These are phyloP conservation scores for Fregata magnificens DNA, from an alignment of 2,113 vertebrate genomes.

Conservation along the genomic window DNA sequence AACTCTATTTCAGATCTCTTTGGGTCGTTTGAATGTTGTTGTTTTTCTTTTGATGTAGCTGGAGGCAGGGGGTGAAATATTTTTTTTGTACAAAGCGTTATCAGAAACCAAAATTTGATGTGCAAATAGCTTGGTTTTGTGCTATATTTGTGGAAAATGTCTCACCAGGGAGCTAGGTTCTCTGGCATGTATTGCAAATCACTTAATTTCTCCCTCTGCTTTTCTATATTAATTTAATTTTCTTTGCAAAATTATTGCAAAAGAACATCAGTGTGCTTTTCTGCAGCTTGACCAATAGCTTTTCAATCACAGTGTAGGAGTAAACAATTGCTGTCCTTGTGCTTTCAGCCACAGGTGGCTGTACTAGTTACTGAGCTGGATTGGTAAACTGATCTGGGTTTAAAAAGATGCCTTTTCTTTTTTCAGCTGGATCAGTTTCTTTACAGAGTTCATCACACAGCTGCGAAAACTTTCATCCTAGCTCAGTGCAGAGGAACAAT, in stretches of 20 bases:
- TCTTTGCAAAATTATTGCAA: background rate
- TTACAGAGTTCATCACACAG: background rate
- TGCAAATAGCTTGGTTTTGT: background rate
- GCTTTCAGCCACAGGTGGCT: background rate
- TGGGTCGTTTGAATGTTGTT: background rate
- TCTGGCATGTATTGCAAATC: background rate
- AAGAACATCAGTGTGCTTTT: background rate
- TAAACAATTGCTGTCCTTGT: background rate
- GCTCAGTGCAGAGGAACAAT: background rate
- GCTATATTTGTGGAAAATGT: background rate
- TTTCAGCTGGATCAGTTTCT: background rate
- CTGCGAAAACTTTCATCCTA: background rate
- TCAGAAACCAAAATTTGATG: background rate
- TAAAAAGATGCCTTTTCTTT: background rate
- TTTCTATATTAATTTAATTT: background rate
- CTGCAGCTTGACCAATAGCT: background rate
- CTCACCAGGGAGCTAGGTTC: background rate
- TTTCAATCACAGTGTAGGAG: background rate
- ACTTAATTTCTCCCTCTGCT: background rate
- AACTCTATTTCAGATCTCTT: background rate
- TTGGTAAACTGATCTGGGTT: background rate
- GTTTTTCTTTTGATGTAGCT: background rate
- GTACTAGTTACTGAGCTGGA: background rate
- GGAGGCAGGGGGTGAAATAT: background rate
- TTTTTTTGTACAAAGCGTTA: background rate